These are phyloP conservation scores for Stictocephala bisonia DNA, from an alignment of 2,888 invertebrate genomes.

Conservation along the genomic window DNA sequence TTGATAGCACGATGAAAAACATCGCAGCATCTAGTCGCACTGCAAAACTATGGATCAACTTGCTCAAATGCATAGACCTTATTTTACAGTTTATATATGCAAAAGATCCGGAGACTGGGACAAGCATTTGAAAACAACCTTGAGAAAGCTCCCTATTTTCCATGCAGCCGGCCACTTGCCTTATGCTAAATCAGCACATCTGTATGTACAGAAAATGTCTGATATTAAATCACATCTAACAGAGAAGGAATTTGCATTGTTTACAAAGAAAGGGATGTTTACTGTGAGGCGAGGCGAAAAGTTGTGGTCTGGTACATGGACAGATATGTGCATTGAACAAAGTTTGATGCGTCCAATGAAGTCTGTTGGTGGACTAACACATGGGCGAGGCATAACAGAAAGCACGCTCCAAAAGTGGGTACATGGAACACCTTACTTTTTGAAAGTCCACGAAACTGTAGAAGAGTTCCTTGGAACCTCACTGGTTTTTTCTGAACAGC, in stretches of 20 bases:
- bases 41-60: not conserved
- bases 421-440: constrained; percentile 8
- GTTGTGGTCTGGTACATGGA: constrained; percentile 1
- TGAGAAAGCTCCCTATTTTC: not conserved
- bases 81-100: not conserved
- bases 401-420: constrained; percentile 17
- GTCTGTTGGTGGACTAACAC: not conserved
- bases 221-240: not conserved
- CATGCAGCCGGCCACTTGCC: not conserved
- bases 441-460: not conserved
- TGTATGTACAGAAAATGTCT: not conserved
- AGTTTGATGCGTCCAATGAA: not conserved
- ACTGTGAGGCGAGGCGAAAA: not conserved
- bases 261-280: not conserved
- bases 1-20: not conserved
- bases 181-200: not conserved
- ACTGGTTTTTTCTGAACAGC: not conserved
- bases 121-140: not conserved
- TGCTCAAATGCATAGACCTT: not conserved
- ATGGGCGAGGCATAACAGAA: constrained; percentile 27
- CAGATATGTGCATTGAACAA: constrained; percentile 2
- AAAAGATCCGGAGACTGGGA: constrained; percentile 2
- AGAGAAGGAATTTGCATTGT: too few species aligned
- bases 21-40: not conserved
- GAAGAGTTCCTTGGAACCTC: not conserved